Conservation (phyloP, 2,113 vertebrate species). For the Cariama cristata region DNA sequence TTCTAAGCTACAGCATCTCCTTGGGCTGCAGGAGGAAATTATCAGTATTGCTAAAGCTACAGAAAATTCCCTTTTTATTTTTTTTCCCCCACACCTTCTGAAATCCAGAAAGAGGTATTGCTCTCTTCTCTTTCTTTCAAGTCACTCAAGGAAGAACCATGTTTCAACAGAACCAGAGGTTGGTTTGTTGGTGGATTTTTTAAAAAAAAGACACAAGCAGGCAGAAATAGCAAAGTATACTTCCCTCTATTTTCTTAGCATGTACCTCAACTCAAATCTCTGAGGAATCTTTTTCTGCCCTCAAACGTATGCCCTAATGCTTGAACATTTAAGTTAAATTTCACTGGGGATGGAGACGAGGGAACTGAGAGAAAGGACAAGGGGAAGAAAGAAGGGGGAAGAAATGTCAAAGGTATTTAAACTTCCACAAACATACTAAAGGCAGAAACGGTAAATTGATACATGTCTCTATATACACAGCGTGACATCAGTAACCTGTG, state of each 20-base stretch:
- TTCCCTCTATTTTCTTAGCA: not conserved
- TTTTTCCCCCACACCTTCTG: not conserved
- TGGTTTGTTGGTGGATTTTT: not conserved
- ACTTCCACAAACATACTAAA: not conserved
- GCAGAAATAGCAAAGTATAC: not conserved
- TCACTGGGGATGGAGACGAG: not conserved
- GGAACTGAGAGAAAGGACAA: not conserved
- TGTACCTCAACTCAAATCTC: not conserved
- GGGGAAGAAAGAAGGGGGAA: not conserved
- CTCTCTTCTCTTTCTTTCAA: not conserved
- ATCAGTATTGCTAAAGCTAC: not conserved
- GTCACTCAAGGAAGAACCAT: rapidly evolving
- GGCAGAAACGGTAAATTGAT: not conserved
- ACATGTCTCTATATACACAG: too few relatives aligned
- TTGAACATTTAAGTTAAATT: not conserved
- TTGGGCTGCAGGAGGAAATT: not conserved
- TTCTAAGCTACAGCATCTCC: not conserved
- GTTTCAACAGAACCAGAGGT: not conserved
- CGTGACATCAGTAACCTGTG: not conserved
- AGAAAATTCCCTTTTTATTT: not conserved
- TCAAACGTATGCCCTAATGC: rapidly evolving
- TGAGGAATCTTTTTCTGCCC: not conserved
- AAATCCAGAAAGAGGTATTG: not conserved
- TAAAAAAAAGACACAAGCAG: not conserved
- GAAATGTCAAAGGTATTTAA: not conserved